Conservation (phyloP, 1,140 invertebrate genomes). For the Zaprionus taronus region DNA sequence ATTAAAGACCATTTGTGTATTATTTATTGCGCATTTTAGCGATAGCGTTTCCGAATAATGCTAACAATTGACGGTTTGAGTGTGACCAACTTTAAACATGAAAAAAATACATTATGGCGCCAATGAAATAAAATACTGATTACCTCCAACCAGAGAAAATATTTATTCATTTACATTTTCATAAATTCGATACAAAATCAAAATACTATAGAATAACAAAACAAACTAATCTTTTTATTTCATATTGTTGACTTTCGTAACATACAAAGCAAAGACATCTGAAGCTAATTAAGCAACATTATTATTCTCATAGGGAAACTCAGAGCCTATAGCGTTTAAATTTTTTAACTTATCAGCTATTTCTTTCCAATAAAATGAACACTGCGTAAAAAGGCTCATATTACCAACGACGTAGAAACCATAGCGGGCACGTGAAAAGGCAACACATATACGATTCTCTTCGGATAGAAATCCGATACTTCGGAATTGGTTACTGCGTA, state of each 20-base stretch:
- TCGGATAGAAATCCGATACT: conserved; percentile 91
- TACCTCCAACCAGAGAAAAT: neutral
- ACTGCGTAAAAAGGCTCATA: conserved; percentile 86
- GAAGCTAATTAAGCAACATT: neutral
- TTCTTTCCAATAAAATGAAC: conserved; percentile 6
- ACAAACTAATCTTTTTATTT: conserved; percentile 5
- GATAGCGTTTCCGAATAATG: neutral
- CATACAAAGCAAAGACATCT: neutral
- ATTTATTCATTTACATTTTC: neutral
- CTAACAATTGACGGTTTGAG: neutral
- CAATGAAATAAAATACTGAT: neutral
- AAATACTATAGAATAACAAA: neutral
- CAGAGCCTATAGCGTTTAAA: conserved; percentile 23
- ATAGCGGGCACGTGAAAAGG: conserved; percentile 91
- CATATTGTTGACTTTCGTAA: neutral
- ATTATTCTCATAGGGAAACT: conserved; percentile 23
- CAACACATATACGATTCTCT: conserved; percentile 92
- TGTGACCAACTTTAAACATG: conserved; percentile 10
- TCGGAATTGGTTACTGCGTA: conserved; percentile 88
- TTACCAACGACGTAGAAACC: conserved; percentile 88
- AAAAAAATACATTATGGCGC: conserved; percentile 7
- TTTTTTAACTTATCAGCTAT: conserved; percentile 9
- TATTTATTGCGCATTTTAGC: neutral
- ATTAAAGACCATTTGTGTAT: neutral
- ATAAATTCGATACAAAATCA: neutral